Conservation (phyloP, 2,113 vertebrate genomes). For the Ornithorhynchus anatinus region DNA sequence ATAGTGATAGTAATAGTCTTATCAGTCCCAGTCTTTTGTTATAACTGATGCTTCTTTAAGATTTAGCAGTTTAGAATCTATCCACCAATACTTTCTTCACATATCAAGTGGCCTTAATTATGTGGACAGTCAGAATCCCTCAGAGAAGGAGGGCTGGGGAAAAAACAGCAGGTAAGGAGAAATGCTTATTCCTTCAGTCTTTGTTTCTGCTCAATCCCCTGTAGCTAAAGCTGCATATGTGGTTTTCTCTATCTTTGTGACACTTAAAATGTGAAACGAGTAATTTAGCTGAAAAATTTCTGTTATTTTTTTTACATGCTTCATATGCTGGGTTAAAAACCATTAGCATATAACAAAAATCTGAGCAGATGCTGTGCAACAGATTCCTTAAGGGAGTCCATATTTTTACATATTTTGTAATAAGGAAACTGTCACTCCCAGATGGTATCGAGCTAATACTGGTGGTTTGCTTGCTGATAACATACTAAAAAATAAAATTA, state of each 20-base stretch:
- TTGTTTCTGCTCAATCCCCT: constrained; percentile 70
- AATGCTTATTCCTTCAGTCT: constrained; percentile 12
- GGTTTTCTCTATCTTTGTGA: constrained; percentile 69
- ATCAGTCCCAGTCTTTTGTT: constrained; percentile 68
- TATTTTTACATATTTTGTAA: constrained; percentile 90
- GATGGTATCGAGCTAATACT: constrained; percentile 80
- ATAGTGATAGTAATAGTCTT: constrained; percentile 68
- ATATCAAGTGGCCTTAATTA: constrained; percentile 74
- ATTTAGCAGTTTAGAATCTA: constrained; percentile 36
- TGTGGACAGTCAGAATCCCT: constrained; percentile 61
- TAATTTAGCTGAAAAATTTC: constrained; percentile 78
- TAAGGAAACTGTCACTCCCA: constrained; percentile 85
- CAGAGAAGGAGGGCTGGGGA: constrained; percentile 56
- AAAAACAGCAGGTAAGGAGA: constrained; percentile 61
- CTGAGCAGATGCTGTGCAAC: constrained; percentile 80
- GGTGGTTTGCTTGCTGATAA: constrained; percentile 83
- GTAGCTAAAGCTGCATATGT: constrained; percentile 67
- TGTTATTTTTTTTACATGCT: constrained; percentile 67
- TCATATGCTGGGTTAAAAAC: constrained; percentile 83
- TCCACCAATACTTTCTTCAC: constrained; percentile 44
- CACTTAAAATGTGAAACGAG: constrained; percentile 77
- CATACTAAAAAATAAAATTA: constrained; percentile 84
- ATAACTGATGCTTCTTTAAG: constrained; percentile 52
- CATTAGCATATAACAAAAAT: constrained; percentile 86
- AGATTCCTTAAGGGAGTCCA: constrained; percentile 86